These are phyloP conservation scores for Pteromalus puparum DNA, from an alignment of 1,140 invertebrate genomes.

Conservation along the genomic window DNA sequence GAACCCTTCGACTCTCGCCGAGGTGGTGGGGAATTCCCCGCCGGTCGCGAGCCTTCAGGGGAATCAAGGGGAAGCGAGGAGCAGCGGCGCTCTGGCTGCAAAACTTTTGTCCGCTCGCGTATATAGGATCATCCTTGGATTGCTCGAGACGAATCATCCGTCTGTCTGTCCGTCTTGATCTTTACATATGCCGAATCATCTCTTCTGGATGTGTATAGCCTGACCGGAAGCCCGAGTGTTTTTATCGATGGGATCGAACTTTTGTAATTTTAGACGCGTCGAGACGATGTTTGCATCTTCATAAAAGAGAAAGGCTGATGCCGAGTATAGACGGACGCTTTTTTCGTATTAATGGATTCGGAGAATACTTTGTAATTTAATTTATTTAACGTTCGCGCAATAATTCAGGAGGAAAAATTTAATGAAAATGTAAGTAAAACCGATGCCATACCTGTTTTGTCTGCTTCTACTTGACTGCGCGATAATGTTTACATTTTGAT, in stretches of 20 bases:
- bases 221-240: constrained; percentile 43
- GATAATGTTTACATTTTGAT: not conserved
- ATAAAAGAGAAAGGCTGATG: not conserved
- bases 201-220: not conserved
- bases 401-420: too few relatives aligned
- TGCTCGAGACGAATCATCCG: not conserved
- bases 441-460: too few relatives aligned
- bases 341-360: not conserved
- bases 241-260: constrained; percentile 44
- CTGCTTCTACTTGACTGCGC: too few relatives aligned
- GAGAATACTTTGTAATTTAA: too few relatives aligned
- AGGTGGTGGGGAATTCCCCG: constrained; percentile 63
- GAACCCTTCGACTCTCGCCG: constrained; percentile 16
- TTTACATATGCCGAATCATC: constrained; percentile 25
- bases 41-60: constrained; percentile 52
- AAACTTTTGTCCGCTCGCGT: constrained; percentile 69
- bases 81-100: constrained; percentile 55
- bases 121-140: constrained; percentile 19
- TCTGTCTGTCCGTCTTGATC: not conserved
- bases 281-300: not conserved
- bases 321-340: not conserved
- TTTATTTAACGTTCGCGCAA: too few relatives aligned
- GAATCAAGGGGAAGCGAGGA: constrained; percentile 50
- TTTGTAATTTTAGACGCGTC: constrained; percentile 13
- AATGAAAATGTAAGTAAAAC: too few relatives aligned